A percentile compares a stretch with the other conserved stretches of the same genome.
Conservation (phyloP, 2,797 vertebrate genomes). For the Myotis vivesi region DNA sequence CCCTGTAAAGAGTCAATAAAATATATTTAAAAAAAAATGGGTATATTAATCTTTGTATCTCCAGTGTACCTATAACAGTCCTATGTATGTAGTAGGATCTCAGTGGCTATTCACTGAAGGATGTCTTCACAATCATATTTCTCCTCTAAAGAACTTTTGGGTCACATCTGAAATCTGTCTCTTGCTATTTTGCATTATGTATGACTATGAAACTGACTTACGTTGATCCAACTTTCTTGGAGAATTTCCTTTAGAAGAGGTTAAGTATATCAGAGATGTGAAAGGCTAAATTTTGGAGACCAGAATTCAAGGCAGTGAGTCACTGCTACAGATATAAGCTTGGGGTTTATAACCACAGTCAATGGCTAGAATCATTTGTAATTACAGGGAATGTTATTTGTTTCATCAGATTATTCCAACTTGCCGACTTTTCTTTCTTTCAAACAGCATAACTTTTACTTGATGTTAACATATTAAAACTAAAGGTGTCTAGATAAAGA, state of each 20-base stretch:
- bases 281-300: constrained; percentile 29
- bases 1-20: too few relatives aligned
- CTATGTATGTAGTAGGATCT: neutral
- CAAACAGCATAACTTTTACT: neutral
- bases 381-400: constrained; percentile 36
- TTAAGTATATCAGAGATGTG: neutral
- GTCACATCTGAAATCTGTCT: neutral
- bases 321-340: neutral
- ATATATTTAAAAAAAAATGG: too few relatives aligned
- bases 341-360: constrained; percentile 43
- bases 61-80: neutral
- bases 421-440: neutral
- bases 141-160: neutral
- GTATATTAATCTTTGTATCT: neutral
- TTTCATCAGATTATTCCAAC: neutral
- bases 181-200: neutral
- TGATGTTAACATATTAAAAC: neutral
- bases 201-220: neutral
- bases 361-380: constrained; percentile 17
- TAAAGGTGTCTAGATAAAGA: constrained; percentile 9
- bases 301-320: constrained; percentile 12
- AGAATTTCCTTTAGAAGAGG: constrained; percentile 42
- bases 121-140: neutral
- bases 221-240: neutral
- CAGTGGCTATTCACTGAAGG: neutral